Evolutionary conservation across 53 echinoderm and acorn worm genomes (phyloP), one percentile per base, ranked within the genome.

Genomic region (Actinopyga echinites): DNA sequence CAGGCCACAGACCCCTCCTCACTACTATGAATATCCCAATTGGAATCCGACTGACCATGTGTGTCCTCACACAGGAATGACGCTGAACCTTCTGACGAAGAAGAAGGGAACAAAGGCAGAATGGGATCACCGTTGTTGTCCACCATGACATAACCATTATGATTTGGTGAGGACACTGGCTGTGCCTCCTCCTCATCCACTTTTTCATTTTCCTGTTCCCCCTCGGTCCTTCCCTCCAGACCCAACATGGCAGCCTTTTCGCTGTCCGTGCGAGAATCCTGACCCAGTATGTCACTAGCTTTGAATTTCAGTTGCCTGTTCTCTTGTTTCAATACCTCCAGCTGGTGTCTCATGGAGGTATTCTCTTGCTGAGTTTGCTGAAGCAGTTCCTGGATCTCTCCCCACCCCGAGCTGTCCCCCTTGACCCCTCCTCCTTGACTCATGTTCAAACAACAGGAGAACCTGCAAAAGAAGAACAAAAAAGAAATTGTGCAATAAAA

Each of bases 361-460:
- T 99, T 99, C 82, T 99, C 99, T 74, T 86, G 91, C 87, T 99
- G 99, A n/a, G 99, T 95, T 69, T 99, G 94, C 64, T 99, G 99
- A 6, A 99, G 94, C 22, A 99, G 87, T 55, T 92, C 92, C 67
- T 99, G 94, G 67, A 99, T 99, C 83, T 99, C 99, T 30, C 86
- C 89, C 94, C 99, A 99, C 49, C 99, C 99, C 40, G 90, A 80
- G 43, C 37, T 61, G 38, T 80, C 85, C n/a, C 60, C 75, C 45
- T 85, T 85, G 33, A 33, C 52, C 32, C 79, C 86, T n/a, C 30
- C 17, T 49, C 30, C 17, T 49, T 56, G 55, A 60, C 55, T 54
- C 62, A 36, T 58, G 42, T 74, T 74, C 49, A 49, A 17, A 15
- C 49, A 49, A 0, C 3, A 6, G n/a, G n/a, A n/a, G 49, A 49